These are phyloP conservation scores for Perca fluviatilis DNA, from an alignment of 2,113 vertebrate species.

Conservation along the genomic window DNA sequence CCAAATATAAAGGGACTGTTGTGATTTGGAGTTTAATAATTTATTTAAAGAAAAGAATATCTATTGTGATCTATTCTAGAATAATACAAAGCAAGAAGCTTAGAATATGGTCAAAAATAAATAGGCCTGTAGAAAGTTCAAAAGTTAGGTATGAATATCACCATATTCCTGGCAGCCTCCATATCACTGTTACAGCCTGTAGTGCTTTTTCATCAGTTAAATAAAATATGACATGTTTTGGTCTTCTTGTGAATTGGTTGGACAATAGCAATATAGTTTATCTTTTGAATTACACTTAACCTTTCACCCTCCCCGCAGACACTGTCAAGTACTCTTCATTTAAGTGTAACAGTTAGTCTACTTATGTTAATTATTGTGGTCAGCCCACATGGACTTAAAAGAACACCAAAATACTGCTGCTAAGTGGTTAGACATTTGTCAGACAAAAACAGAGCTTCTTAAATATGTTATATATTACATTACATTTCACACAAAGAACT, in stretches of 20 bases:
- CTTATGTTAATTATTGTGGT: neutral
- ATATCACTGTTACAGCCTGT: neutral
- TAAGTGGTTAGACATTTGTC: neutral
- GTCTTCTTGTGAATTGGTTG: slow-evolving; percentile 4
- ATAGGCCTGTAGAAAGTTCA: neutral
- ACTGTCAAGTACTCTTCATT: neutral
- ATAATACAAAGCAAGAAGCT: neutral
- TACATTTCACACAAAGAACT: neutral
- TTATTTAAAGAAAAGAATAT: neutral
- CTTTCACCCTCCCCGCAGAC: slow-evolving; percentile 8
- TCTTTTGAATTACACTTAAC: neutral
- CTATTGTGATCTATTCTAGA: neutral
- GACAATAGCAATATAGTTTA: neutral
- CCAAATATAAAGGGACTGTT: neutral
- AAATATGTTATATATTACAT: neutral
- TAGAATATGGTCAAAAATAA: neutral
- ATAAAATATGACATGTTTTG: neutral
- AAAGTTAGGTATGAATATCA: neutral
- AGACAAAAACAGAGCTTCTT: neutral
- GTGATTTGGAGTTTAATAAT: neutral
- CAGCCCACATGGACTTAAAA: neutral
- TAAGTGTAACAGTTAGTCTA: neutral
- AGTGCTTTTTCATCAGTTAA: neutral
- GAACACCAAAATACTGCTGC: neutral
- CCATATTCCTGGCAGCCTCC: neutral